Evolutionary conservation across 2,113 vertebrate genomes (phyloP).

Genomic region (Promerops cafer): DNA sequence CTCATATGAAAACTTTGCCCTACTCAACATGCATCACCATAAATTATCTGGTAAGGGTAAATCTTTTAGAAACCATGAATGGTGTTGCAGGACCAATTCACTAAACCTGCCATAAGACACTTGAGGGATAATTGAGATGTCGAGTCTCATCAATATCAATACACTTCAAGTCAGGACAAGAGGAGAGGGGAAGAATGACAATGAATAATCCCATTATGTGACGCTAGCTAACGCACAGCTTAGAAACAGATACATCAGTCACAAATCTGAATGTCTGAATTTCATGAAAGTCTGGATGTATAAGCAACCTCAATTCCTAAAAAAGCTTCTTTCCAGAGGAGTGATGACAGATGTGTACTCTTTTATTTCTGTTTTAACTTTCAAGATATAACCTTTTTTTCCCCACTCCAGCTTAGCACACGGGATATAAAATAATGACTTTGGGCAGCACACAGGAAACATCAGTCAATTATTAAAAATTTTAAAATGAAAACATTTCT

Average conservation of each 20-base stretch:
- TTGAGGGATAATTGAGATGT: conserved; percentile 4
- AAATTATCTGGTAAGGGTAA: background rate
- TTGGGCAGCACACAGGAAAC: background rate
- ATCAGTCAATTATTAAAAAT: background rate
- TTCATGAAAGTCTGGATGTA: background rate
- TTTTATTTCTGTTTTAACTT: background rate
- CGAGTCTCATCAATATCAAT: conserved; percentile 31
- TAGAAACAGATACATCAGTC: background rate
- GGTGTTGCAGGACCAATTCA: background rate
- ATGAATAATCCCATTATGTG: background rate
- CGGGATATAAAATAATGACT: background rate
- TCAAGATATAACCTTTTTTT: background rate
- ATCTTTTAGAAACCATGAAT: background rate
- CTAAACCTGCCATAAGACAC: background rate
- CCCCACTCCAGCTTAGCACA: background rate
- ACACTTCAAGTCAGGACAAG: background rate
- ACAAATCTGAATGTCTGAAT: background rate
- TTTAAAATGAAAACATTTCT: background rate
- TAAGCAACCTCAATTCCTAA: background rate
- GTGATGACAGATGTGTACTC: background rate
- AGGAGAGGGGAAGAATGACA: background rate
- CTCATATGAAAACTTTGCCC: background rate
- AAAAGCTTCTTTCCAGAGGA: background rate
- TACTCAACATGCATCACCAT: background rate
- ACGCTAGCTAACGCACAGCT: background rate